Conservation (phyloP, 2,113 vertebrate species). For the Lasiurus borealis region DNA sequence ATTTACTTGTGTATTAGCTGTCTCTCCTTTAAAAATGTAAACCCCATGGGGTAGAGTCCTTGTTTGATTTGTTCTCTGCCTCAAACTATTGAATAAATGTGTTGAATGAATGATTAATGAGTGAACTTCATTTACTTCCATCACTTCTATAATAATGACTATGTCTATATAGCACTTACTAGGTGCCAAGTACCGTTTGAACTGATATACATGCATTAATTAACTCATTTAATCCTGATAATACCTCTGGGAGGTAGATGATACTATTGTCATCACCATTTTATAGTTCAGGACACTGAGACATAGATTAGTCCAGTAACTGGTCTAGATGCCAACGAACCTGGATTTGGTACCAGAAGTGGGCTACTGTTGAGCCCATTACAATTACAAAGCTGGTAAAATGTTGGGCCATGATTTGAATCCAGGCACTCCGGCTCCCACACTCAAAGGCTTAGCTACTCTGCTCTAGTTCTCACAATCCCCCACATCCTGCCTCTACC, state of each 20-base stretch:
- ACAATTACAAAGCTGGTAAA: neutral
- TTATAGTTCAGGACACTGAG: neutral
- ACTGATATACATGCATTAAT: neutral
- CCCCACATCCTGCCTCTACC: neutral
- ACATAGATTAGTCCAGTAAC: neutral
- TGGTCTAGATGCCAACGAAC: neutral
- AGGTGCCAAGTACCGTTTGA: neutral
- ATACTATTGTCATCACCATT: neutral
- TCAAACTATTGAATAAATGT: neutral
- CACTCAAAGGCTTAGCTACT: neutral
- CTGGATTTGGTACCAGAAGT: neutral
- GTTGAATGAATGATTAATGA: neutral
- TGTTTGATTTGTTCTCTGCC: neutral
- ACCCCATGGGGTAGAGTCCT: neutral
- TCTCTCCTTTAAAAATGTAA: neutral
- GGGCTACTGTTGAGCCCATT: neutral
- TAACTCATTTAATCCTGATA: neutral
- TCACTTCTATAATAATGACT: neutral
- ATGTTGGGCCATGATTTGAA: neutral
- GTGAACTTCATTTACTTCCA: neutral
- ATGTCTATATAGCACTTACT: neutral
- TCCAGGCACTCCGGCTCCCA: neutral
- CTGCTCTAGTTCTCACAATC: neutral
- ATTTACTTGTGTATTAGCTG: neutral
- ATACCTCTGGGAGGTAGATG: neutral